Percentiles rank a stretch among this genome's conserved stretches.
phyloP scores from a whole-genome alignment of 2,113 vertebrate species.

The Sapayoa aenigma region DNA sequence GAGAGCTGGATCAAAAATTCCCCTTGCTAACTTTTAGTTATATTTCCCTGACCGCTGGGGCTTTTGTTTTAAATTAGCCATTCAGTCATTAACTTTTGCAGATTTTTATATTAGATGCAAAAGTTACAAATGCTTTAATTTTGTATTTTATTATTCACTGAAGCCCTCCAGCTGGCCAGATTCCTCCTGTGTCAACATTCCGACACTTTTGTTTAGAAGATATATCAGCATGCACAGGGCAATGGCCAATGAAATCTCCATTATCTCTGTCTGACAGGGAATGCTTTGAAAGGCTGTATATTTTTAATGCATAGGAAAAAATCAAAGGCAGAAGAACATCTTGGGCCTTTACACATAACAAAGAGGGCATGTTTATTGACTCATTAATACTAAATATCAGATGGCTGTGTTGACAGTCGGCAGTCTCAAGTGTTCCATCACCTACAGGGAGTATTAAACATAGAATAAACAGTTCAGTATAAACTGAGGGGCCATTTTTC shows the following conservation, averaged over 20 bases:
- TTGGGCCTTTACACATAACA: not conserved
- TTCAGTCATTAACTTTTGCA: not conserved
- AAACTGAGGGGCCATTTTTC: constrained; percentile 1
- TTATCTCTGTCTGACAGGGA: constrained; percentile 8
- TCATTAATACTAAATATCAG: not conserved
- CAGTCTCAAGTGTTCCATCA: constrained; percentile 18
- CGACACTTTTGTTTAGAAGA: not conserved
- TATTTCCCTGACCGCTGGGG: not conserved
- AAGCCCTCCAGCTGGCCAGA: not conserved
- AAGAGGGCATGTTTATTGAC: constrained; percentile 23
- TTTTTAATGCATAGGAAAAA: constrained; percentile 15
- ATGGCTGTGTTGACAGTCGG: not conserved
- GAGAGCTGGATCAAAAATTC: not conserved
- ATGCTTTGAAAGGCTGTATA: constrained; percentile 2
- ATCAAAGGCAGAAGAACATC: constrained; percentile 1
- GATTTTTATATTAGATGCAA: not conserved
- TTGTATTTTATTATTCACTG: not conserved
- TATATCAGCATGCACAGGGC: not conserved
- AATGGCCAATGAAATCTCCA: constrained; percentile 1
- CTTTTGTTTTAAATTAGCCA: not conserved
- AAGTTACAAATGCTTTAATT: constrained; percentile 14
- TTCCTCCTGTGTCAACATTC: constrained; percentile 27
- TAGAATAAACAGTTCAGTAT: constrained; percentile 7
- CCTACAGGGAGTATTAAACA: constrained; percentile 41
- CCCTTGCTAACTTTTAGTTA: not conserved